These are phyloP conservation scores for Leptogaster cylindrica DNA, from an alignment of 2,888 invertebrate genomes.

Conservation along the genomic window DNA sequence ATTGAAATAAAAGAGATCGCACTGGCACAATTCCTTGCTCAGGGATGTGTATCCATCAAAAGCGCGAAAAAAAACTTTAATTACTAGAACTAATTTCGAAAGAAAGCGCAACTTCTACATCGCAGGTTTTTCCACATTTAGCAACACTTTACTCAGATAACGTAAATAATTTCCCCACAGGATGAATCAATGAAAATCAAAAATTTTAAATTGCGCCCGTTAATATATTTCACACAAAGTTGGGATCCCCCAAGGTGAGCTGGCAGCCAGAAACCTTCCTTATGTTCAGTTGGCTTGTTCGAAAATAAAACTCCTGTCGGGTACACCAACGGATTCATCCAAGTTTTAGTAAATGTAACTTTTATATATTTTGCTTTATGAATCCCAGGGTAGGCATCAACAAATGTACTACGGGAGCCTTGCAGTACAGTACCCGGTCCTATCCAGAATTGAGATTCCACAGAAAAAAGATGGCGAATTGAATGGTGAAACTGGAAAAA, in stretches of 20 bases:
- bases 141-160: too few relatives aligned
- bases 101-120: too few relatives aligned
- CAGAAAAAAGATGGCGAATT: conserved; percentile 37
- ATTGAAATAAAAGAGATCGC: too few relatives aligned
- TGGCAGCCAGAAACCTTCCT: conserved; percentile 14
- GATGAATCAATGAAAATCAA: conserved; percentile 7
- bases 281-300: conserved; percentile 15
- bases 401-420: conserved; percentile 27
- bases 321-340: conserved; percentile 21
- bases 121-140: too few relatives aligned
- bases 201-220: conserved; percentile 6
- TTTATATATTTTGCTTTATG: conserved; percentile 41
- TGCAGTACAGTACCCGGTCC: neutral
- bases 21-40: too few relatives aligned
- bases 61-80: too few relatives aligned
- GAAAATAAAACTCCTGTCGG: conserved; percentile 26
- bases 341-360: conserved; percentile 42
- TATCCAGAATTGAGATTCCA: conserved; percentile 22
- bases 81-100: too few relatives aligned
- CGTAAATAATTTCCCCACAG: too few relatives aligned
- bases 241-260: conserved; percentile 17
- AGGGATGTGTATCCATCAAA: too few relatives aligned
- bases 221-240: conserved; percentile 11
- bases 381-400: conserved; percentile 36
- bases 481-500: conserved; percentile 33